These are phyloP conservation scores for Apotomis betuletana DNA, from an alignment of 2,888 invertebrate species.

Conservation along the genomic window DNA sequence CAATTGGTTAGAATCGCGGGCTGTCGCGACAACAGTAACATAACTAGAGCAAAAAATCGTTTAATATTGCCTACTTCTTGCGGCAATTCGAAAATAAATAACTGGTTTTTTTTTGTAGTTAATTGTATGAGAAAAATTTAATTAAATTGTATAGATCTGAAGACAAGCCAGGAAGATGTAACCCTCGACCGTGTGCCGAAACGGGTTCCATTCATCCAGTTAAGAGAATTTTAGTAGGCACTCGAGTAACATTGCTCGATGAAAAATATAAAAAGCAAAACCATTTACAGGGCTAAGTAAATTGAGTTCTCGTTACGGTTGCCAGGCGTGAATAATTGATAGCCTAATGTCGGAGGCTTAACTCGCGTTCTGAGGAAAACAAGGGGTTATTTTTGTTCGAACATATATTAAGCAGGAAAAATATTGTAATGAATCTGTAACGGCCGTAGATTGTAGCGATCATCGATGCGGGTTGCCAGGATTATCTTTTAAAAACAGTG, in stretches of 20 bases:
- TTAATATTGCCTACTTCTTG: neutral
- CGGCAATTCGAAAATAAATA: neutral
- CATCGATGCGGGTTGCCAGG: conserved; percentile 17
- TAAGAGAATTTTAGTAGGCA: conserved; percentile 7
- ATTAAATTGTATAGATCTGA: neutral
- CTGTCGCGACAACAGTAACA: neutral
- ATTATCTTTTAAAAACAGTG: conserved; percentile 24
- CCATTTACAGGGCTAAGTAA: conserved; percentile 37
- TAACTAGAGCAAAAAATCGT: neutral
- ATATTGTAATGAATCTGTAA: conserved; percentile 16
- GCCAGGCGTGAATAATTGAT: conserved; percentile 38
- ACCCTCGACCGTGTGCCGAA: neutral
- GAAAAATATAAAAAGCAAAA: conserved; percentile 32
- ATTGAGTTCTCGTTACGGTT: conserved; percentile 40
- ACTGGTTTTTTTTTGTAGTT: no score
- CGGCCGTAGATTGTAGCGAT: conserved; percentile 13
- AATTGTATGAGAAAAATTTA: no score
- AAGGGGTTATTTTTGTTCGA: conserved; percentile 36
- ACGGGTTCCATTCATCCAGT: neutral
- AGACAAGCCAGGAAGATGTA: neutral
- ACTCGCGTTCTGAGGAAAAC: conserved; percentile 36
- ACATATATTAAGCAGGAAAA: conserved; percentile 23
- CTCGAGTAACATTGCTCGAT: conserved; percentile 11
- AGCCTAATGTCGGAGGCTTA: conserved; percentile 37
- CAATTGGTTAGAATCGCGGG: conserved; percentile 45